Conservation (phyloP, 1,140 invertebrate species). For the Galleria mellonella region DNA sequence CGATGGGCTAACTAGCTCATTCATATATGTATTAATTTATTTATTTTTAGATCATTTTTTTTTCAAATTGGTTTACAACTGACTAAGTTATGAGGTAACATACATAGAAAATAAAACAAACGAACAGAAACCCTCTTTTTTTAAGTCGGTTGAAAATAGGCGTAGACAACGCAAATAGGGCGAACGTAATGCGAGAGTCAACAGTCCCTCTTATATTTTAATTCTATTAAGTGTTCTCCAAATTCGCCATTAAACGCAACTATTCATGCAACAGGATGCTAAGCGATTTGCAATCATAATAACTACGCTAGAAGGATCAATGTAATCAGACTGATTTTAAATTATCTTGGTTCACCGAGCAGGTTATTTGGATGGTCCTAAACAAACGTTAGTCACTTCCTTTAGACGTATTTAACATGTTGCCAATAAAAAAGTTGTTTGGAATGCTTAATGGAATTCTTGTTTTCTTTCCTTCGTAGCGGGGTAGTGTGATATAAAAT, state of each 20-base stretch:
- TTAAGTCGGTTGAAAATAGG: too few species aligned
- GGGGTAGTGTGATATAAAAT: too few species aligned
- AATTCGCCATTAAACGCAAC: slow-evolving; percentile 3
- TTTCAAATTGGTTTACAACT: too few species aligned
- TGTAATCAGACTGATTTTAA: too few species aligned
- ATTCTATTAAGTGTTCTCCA: slow-evolving; percentile 15
- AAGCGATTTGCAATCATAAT: neutral
- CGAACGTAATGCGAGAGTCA: slow-evolving; percentile 4
- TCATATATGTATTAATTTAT: too few species aligned
- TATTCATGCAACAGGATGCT: neutral
- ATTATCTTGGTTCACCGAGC: neutral
- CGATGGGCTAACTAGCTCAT: too few species aligned
- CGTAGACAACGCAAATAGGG: neutral
- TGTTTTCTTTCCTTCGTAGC: neutral
- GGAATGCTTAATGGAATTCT: slow-evolving; percentile 14
- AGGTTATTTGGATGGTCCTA: slow-evolving; percentile 20
- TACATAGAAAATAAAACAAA: too few species aligned
- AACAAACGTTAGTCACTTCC: slow-evolving; percentile 13
- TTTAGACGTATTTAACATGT: slow-evolving; percentile 14
- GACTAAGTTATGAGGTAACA: too few species aligned
- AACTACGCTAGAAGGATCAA: neutral
- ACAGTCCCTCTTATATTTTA: slow-evolving; percentile 14
- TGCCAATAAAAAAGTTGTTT: slow-evolving; percentile 20
- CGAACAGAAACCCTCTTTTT: too few species aligned
- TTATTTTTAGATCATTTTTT: too few species aligned